A percentile compares a stretch with the other conserved stretches of the same genome.
phyloP scores from a whole-genome alignment of 2,113 vertebrate genomes.

The Ptilorrhoa leucosticta region DNA sequence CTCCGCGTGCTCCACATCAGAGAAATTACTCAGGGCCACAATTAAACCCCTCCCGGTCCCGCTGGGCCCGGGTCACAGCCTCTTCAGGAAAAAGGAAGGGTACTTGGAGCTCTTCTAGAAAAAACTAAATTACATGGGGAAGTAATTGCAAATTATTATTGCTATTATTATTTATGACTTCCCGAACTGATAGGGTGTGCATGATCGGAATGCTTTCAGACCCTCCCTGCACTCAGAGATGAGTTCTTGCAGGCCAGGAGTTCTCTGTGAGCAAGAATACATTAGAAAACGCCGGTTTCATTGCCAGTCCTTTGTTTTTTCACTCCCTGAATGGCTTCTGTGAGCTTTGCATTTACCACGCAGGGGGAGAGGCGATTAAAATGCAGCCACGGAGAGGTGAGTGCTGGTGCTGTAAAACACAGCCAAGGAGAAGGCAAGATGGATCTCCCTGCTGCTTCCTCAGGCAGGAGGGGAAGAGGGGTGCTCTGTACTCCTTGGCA shows the following conservation, averaged over 20 bases:
- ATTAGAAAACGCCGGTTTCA: background rate
- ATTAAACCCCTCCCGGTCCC: slow-evolving; percentile 6
- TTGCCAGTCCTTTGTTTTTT: background rate
- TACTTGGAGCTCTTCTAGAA: background rate
- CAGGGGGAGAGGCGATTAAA: background rate
- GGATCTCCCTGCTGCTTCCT: background rate
- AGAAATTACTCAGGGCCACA: slow-evolving; percentile 18
- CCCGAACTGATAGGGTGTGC: background rate
- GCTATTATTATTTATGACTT: background rate
- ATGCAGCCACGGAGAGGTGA: background rate
- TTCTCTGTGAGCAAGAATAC: background rate
- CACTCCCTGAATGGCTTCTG: background rate
- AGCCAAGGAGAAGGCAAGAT: background rate
- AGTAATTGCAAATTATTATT: background rate
- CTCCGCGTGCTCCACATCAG: background rate
- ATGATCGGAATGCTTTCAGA: background rate
- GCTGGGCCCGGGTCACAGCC: background rate
- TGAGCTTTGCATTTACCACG: background rate
- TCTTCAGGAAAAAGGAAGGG: background rate
- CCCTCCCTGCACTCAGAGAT: background rate
- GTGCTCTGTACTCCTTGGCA: background rate
- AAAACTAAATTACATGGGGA: background rate
- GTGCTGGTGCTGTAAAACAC: background rate
- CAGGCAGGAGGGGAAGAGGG: background rate
- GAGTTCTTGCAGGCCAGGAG: background rate